phyloP scores from a whole-genome alignment of 2,888 invertebrate species.

The Brachylomia viminalis region DNA sequence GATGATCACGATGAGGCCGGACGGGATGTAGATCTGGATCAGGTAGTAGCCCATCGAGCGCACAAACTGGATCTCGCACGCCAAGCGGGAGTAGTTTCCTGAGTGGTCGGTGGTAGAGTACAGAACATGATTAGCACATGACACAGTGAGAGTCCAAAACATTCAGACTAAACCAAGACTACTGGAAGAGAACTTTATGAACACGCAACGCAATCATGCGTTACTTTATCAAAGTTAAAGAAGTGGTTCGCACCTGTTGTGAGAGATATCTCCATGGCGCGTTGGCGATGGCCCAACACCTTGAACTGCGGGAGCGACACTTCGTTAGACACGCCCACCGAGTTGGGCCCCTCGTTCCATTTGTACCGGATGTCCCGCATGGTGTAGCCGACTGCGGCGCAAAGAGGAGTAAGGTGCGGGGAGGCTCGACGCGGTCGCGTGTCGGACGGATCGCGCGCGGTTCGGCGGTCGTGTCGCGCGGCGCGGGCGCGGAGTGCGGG shows the following conservation, averaged over 20 bases:
- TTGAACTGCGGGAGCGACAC: slow-evolving; percentile 98
- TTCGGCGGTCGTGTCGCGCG: slow-evolving; percentile 45
- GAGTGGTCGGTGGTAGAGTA: slow-evolving; percentile 60
- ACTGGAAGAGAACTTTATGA: slow-evolving; percentile 17
- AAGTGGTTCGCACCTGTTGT: slow-evolving; percentile 94
- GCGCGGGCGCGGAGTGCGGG: slow-evolving; percentile 61
- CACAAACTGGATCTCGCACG: slow-evolving; percentile 98
- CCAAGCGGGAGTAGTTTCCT: slow-evolving; percentile 98
- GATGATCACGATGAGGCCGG: slow-evolving; percentile 98
- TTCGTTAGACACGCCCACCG: slow-evolving; percentile 97
- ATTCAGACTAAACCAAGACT: slow-evolving; percentile 8
- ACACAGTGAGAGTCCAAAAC: neutral
- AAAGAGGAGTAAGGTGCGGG: slow-evolving; percentile 72
- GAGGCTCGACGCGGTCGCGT: slow-evolving; percentile 66
- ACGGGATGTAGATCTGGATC: slow-evolving; percentile 99
- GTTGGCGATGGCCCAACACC: slow-evolving; percentile 97
- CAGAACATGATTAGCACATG: slow-evolving; percentile 20
- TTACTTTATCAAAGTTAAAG: slow-evolving; percentile 24
- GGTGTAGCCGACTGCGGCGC: slow-evolving; percentile 96
- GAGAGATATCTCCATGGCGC: slow-evolving; percentile 97
- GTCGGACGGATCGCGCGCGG: slow-evolving; percentile 61
- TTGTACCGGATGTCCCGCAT: slow-evolving; percentile 98
- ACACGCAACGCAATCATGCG: slow-evolving; percentile 6
- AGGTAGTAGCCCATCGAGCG: slow-evolving; percentile 99
- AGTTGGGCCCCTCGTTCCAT: slow-evolving; percentile 97